Base-by-base conservation (phyloP, 2,113 vertebrate species). In the Alouatta palliata region DNA sequence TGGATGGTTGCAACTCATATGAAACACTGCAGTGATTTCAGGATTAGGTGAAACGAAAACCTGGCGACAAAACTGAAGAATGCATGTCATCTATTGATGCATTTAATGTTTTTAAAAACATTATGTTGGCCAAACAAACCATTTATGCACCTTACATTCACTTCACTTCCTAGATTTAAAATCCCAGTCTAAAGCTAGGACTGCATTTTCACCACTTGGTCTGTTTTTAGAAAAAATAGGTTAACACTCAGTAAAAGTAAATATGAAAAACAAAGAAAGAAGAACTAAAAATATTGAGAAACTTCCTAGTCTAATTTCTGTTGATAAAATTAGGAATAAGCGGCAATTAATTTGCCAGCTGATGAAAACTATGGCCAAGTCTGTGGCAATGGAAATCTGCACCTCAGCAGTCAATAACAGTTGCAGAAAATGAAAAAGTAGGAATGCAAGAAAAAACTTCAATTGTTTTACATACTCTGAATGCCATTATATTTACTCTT, bases 241-340 rank as follows among this genome's bases (percentile, higher is more conserved):
- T 70, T 76, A 71, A 83, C 87, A 49, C 49, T 58, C 32, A 90
- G 27, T 73, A 37, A 90, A 93, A 82, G 11, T 61, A 5, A 82
- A n/a, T 30, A 77, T 37, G 27, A 43, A 49, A 58, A 12, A 61
- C n/a, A 14, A 40, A 56, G 25, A 90, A 54, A 47, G 30, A 76
- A n/a, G 66, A 84, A 3, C 8, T 27, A 94, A 90, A 96, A n/a
- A 83, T 61, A 43, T 83, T 77, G 8, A 25, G 0, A 0, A 20
- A 43, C 43, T 92, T 94, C 37, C 61, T n/a, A 30, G 21, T 43
- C 52, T 3, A 76, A 27, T 87, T 94, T 81, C 25, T 88, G 32
- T 75, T 75, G 64, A 96, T 91, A 11, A 20, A 58, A 12, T 58
- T 87, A 77, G 76, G 20, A 96, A 87, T 77, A 77, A 94, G 20